Base-by-base conservation (phyloP, 2,113 vertebrate genomes). In the Pluvialis apricaria region DNA sequence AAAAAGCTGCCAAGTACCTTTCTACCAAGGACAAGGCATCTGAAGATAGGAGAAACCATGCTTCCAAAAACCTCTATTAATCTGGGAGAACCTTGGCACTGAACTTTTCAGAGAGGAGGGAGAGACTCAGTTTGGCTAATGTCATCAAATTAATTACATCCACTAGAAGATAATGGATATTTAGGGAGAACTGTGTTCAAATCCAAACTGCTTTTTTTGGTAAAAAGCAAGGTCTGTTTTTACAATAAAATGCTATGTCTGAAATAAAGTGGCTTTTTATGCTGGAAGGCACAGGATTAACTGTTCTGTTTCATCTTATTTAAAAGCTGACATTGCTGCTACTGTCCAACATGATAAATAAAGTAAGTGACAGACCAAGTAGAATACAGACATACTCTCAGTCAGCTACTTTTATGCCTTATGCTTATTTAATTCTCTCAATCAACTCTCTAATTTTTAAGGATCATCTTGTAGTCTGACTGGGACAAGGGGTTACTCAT, bases 221-320 rank as follows among this genome's bases (percentile, higher is more conserved):
- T 34, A n/a, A 82, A 88, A 87, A 83, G 16, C 38, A 79, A 92
- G 24, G 58, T 91, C 82, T 94, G 90, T 75, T 97, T 92, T 96
- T 83, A 92, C 26, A 96, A 87, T 72, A 92, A 86, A 82, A 94
- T 61, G 42, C 55, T 77, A 51, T 40, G 36, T 13, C 68, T 87
- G 64, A 95, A 73, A 89, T 47, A 89, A 95, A 96, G 83, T 54
- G 51, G 75, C 75, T 85, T 96, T 88, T 91, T 75, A 68, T 65
- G 72, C 1, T 10, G 49, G 31, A 90, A 93, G 40, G 55, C 42
- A 92, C 6, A 57, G 71, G 36, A 95, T 86, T 90, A 90, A 77
- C 76, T 73, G 61, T 82, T 77, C 77, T 84, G 16, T 65, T 91
- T 88, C 44, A 72, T 72, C 78, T 52, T 86, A 76, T 40, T 82